A percentile compares a stretch with the other conserved stretches of the same genome.
Conservation (phyloP, 1,140 invertebrate species). For the Pseudomyrmex sp. region DNA sequence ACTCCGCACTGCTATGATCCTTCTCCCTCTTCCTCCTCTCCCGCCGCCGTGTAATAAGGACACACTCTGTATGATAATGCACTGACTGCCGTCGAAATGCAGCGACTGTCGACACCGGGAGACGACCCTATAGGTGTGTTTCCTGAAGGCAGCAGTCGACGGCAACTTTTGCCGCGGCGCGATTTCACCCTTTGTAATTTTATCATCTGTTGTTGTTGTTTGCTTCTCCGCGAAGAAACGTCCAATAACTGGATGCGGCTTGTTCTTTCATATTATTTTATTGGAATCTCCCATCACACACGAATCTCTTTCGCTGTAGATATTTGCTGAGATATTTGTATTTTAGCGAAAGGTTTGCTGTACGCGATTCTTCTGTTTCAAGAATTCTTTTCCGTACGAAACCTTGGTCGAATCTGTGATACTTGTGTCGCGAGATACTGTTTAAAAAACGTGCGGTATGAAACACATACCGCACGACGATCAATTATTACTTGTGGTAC, state of each 20-base stretch:
- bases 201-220: constrained; percentile 9
- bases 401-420: too few species aligned
- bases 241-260: background rate
- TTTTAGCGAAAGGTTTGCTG: too few species aligned
- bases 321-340: too few species aligned
- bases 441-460: background rate
- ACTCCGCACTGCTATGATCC: constrained; percentile 9
- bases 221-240: background rate
- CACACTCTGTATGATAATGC: constrained; percentile 44
- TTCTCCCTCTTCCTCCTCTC: background rate
- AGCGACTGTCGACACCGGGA: constrained; percentile 32
- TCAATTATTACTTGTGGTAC: background rate
- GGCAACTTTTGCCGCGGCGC: background rate
- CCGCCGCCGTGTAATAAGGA: constrained; percentile 40
- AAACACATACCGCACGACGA: background rate
- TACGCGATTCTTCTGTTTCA: too few species aligned
- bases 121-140: background rate
- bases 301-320: too few species aligned
- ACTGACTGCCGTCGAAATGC: constrained; percentile 36
- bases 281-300: too few species aligned
- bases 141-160: constrained; percentile 18
- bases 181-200: constrained; percentile 21
- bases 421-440: background rate
- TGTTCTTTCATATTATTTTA: background rate
- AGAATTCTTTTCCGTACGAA: too few species aligned